Evolutionary conservation across 2,888 invertebrate species (phyloP).

Genomic region (Dasypogon diadema): DNA sequence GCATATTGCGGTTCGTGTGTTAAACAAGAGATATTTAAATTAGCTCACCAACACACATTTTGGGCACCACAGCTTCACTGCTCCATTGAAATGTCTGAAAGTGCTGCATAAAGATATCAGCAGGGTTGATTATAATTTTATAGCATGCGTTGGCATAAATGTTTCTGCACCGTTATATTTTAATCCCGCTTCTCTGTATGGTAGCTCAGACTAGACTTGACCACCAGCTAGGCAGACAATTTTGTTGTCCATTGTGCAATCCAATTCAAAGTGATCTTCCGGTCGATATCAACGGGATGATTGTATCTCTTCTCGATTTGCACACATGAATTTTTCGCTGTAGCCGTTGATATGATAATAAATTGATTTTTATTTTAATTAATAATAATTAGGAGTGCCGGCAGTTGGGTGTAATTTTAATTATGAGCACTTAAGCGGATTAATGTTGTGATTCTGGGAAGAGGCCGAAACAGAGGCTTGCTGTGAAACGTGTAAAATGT

Average conservation of each 20-base stretch:
- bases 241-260: slow-evolving; percentile 31
- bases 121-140: slow-evolving; percentile 27
- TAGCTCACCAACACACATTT: slow-evolving; percentile 3
- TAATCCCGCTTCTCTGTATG: slow-evolving; percentile 9
- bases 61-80: background rate
- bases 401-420: too few relatives aligned
- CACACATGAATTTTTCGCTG: background rate
- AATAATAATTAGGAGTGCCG: too few relatives aligned
- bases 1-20: slow-evolving; percentile 35
- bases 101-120: background rate
- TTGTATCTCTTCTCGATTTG: background rate
- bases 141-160: slow-evolving; percentile 2
- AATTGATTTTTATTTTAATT: too few relatives aligned
- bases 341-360: too few relatives aligned
- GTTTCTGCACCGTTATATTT: slow-evolving; percentile 1
- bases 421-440: too few relatives aligned
- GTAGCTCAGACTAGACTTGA: background rate
- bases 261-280: slow-evolving; percentile 35
- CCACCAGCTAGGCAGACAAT: slow-evolving; percentile 6
- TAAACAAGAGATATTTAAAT: slow-evolving; percentile 43
- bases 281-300: slow-evolving; percentile 14
- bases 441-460: too few relatives aligned
- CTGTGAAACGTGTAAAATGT: too few relatives aligned
- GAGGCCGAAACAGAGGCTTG: too few relatives aligned
- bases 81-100: background rate